phyloP scores from a whole-genome alignment of 2,113 vertebrate genomes.

The Xyliphius kryptos region DNA sequence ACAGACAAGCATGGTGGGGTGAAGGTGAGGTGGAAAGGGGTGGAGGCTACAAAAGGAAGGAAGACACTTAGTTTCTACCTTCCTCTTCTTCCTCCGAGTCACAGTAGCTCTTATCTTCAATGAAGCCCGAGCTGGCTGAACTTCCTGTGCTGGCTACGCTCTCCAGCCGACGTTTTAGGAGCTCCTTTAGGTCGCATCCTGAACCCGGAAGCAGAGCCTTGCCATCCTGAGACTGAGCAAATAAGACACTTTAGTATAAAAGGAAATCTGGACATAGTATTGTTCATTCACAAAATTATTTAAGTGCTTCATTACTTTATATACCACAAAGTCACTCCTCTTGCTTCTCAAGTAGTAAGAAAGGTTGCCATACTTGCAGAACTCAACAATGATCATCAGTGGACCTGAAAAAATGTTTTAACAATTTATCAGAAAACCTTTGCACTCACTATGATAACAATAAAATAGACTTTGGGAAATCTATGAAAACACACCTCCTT shows the following conservation, averaged over 20 bases:
- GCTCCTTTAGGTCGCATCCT: constrained; percentile 75
- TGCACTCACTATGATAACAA: too few relatives aligned
- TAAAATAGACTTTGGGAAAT: too few relatives aligned
- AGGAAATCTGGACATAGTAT: background rate
- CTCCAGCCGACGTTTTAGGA: constrained; percentile 85
- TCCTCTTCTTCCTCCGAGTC: constrained; percentile 93
- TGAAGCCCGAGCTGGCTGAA: constrained; percentile 87
- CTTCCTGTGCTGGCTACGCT: constrained; percentile 90
- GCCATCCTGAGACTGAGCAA: constrained; percentile 69
- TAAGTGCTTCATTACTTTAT: constrained; percentile 70
- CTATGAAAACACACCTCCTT: constrained; percentile 71
- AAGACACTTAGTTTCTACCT: constrained; percentile 67
- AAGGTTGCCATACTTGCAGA: constrained; percentile 90
- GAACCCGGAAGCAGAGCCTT: constrained; percentile 68
- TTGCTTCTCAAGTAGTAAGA: constrained; percentile 83
- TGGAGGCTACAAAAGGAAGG: constrained; percentile 37
- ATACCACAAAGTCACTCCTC: constrained; percentile 81
- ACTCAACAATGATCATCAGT: constrained; percentile 92
- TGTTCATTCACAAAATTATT: background rate
- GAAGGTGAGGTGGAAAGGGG: constrained; percentile 36
- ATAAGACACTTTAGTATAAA: constrained; percentile 11
- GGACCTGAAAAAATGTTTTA: constrained; percentile 72
- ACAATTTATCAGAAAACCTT: too few relatives aligned
- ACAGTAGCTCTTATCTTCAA: constrained; percentile 93
- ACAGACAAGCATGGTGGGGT: constrained; percentile 41